Percentiles rank a stretch among this genome's conserved stretches.
Evolutionary conservation across 2,797 vertebrate genomes (phyloP).

Genomic region (Erpetoichthys calabaricus): DNA sequence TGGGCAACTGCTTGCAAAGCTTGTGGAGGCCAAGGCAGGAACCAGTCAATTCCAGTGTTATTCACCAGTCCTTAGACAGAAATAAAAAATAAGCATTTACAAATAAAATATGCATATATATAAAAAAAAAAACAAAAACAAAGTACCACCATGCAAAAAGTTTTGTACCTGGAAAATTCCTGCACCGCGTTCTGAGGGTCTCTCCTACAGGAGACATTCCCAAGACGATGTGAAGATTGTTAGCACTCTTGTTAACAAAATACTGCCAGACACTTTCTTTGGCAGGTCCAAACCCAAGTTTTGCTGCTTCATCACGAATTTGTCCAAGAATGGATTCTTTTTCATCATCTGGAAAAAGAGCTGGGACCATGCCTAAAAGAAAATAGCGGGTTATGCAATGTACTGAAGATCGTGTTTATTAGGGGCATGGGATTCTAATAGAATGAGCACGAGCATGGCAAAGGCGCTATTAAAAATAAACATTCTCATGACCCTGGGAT

Average conservation of each 20-base stretch:
- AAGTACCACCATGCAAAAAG: neutral
- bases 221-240: conserved; percentile 83
- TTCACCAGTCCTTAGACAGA: conserved; percentile 75
- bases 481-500: too few species aligned
- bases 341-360: conserved; percentile 84
- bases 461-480: too few species aligned
- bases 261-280: conserved; percentile 90
- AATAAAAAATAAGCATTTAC: conserved; percentile 8
- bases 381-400: conserved; percentile 6
- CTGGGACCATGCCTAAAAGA: conserved; percentile 77
- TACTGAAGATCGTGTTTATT: too few species aligned
- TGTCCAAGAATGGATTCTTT: conserved; percentile 69
- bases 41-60: conserved; percentile 95
- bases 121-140: conserved; percentile 1
- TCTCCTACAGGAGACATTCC: conserved; percentile 91
- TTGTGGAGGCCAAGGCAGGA: conserved; percentile 83
- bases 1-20: conserved; percentile 79
- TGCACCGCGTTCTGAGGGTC: conserved; percentile 73
- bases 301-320: conserved; percentile 65
- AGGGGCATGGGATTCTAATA: too few species aligned
- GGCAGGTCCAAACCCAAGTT: conserved; percentile 52
- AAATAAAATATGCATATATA: neutral
- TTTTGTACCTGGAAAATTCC: conserved; percentile 86
- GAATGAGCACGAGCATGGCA: too few species aligned
- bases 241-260: conserved; percentile 81